Conservation (phyloP, 2,113 vertebrate species). For the Perccottus glenii region DNA sequence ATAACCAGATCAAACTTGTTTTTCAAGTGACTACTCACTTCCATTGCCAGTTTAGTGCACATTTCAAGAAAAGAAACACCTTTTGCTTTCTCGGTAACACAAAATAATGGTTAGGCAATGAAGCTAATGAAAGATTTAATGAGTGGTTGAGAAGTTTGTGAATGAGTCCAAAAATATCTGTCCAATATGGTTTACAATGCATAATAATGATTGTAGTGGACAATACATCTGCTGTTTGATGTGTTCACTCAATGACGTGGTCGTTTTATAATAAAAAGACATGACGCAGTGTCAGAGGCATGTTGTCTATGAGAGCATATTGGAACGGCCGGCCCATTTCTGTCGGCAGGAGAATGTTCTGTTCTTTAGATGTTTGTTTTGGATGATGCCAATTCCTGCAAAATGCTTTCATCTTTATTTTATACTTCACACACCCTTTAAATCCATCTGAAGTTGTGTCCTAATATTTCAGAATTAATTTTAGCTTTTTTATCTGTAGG, state of each 20-base stretch:
- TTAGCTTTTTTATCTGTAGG: slow-evolving; percentile 21
- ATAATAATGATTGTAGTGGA: no score
- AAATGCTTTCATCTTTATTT: slow-evolving; percentile 63
- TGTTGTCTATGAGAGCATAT: slow-evolving; percentile 40
- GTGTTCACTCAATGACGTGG: slow-evolving; percentile 28
- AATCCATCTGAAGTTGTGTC: slow-evolving; percentile 44
- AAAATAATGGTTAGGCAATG: background rate
- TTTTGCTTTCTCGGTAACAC: no score
- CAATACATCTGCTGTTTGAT: background rate
- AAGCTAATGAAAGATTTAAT: slow-evolving; percentile 1
- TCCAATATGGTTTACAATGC: background rate
- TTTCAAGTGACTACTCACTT: no score
- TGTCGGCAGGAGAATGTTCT: slow-evolving; percentile 70
- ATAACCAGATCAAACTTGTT: no score
- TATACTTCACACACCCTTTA: slow-evolving; percentile 39
- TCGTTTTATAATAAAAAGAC: slow-evolving; percentile 48
- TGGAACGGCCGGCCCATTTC: slow-evolving; percentile 60
- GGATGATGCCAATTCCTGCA: slow-evolving; percentile 62
- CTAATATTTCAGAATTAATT: slow-evolving; percentile 9
- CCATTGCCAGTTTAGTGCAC: no score
- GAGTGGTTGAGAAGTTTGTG: background rate
- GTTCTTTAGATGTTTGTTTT: slow-evolving; percentile 78
- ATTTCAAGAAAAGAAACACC: no score
- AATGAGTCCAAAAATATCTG: background rate
- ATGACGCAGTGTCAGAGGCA: slow-evolving; percentile 53